These are phyloP conservation scores for Cephonodes hylas DNA, from an alignment of 2,888 invertebrate species.

Conservation along the genomic window DNA sequence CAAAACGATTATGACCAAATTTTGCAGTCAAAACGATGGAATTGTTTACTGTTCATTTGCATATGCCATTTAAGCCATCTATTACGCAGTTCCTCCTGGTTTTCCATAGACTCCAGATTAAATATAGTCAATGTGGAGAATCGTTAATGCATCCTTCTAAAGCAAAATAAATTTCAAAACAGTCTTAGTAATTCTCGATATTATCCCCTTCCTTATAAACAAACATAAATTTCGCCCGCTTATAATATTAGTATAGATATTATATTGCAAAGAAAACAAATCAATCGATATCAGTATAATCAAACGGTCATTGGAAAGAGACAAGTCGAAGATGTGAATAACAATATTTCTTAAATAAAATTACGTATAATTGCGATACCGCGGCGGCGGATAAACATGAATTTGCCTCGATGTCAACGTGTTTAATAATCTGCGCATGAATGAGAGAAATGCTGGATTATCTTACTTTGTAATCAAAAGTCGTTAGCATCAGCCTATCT, in stretches of 20 bases:
- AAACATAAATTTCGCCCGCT: too few relatives aligned
- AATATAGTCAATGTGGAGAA: too few relatives aligned
- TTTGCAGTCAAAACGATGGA: too few relatives aligned
- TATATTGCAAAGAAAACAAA: background rate
- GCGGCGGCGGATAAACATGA: background rate
- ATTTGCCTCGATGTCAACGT: constrained; percentile 1
- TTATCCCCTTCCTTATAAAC: too few relatives aligned
- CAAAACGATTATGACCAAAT: too few relatives aligned
- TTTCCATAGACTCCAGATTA: too few relatives aligned
- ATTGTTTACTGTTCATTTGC: too few relatives aligned
- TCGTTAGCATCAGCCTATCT: constrained; percentile 48
- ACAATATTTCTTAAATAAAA: background rate
- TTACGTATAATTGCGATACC: background rate
- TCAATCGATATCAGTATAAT: background rate
- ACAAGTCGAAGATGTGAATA: background rate
- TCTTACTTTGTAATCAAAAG: constrained; percentile 42
- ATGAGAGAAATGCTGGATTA: constrained; percentile 30
- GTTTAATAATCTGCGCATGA: constrained; percentile 14
- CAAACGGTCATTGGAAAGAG: background rate
- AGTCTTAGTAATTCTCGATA: too few relatives aligned
- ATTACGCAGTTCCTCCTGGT: too few relatives aligned
- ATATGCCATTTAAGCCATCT: too few relatives aligned
- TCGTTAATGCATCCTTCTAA: too few relatives aligned
- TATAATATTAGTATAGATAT: background rate
- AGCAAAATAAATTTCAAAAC: too few relatives aligned